Evolutionary conservation across 2,113 vertebrate genomes (phyloP).

Genomic region (Hemiscyllium ocellatum): DNA sequence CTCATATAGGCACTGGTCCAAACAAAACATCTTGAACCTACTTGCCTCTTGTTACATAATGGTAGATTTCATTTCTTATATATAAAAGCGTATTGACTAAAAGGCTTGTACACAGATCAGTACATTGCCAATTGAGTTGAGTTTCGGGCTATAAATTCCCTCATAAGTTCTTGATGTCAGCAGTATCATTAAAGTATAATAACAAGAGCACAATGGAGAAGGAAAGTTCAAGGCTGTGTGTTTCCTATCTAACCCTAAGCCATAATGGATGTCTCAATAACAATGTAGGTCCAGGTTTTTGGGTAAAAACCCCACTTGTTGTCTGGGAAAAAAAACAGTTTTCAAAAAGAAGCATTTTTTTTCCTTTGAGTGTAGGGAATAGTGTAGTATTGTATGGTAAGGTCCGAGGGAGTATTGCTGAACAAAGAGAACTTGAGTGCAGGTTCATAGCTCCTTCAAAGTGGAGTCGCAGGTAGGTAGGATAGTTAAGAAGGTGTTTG

Average conservation of each 20-base stretch:
- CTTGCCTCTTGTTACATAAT: not conserved
- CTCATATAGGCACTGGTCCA: not conserved
- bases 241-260: not conserved
- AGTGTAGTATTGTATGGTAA: too few relatives aligned
- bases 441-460: too few relatives aligned
- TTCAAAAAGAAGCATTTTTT: too few relatives aligned
- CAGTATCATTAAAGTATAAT: not conserved
- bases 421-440: too few relatives aligned
- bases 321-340: too few relatives aligned
- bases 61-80: not conserved
- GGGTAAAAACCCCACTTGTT: too few relatives aligned
- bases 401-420: too few relatives aligned
- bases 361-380: too few relatives aligned
- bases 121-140: not conserved
- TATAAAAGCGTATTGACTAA: not conserved
- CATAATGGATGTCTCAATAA: not conserved
- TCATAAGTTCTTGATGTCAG: not conserved
- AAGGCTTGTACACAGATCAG: not conserved
- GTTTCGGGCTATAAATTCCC: not conserved
- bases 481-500: too few relatives aligned
- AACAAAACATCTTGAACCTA: slow-evolving; percentile 17
- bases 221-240: not conserved
- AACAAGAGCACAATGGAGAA: not conserved
- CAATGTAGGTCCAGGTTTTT: not conserved
- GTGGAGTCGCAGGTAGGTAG: too few relatives aligned